These are phyloP conservation scores for Psophia crepitans DNA, from an alignment of 2,113 vertebrate genomes.

Conservation along the genomic window DNA sequence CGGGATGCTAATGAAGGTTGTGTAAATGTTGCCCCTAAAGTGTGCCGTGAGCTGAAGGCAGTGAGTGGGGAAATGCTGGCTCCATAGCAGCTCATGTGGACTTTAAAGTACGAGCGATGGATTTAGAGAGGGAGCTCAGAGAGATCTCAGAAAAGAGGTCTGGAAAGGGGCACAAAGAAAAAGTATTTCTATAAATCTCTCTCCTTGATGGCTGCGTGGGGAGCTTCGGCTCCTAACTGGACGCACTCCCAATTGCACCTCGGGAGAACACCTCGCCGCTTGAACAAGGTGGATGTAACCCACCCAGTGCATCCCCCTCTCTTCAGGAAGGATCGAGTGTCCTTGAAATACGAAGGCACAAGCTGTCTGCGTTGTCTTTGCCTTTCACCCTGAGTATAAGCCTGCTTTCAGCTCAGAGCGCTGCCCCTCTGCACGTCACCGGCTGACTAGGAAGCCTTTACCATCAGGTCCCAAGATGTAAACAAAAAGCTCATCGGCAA, in stretches of 20 bases:
- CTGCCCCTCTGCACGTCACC: neutral
- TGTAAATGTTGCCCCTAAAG: neutral
- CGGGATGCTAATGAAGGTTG: neutral
- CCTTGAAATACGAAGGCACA: neutral
- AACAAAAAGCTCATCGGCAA: neutral
- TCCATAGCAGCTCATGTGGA: neutral
- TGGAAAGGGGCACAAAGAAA: neutral
- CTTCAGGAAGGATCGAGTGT: neutral
- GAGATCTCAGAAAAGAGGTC: neutral
- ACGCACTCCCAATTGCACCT: neutral
- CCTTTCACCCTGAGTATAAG: neutral
- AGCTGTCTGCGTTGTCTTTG: neutral
- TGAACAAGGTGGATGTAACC: neutral
- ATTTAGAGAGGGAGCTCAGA: neutral
- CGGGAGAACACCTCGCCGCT: neutral
- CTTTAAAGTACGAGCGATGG: neutral
- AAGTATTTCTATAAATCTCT: neutral
- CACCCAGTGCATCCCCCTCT: neutral
- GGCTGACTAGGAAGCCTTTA: no score
- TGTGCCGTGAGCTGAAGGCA: neutral
- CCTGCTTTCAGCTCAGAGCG: neutral
- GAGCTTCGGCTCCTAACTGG: neutral
- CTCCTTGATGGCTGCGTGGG: fast-evolving
- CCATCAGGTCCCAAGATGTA: neutral
- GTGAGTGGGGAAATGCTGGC: neutral